phyloP scores from a whole-genome alignment of 2,797 vertebrate species.

The Hypotaenidia philippensis region DNA sequence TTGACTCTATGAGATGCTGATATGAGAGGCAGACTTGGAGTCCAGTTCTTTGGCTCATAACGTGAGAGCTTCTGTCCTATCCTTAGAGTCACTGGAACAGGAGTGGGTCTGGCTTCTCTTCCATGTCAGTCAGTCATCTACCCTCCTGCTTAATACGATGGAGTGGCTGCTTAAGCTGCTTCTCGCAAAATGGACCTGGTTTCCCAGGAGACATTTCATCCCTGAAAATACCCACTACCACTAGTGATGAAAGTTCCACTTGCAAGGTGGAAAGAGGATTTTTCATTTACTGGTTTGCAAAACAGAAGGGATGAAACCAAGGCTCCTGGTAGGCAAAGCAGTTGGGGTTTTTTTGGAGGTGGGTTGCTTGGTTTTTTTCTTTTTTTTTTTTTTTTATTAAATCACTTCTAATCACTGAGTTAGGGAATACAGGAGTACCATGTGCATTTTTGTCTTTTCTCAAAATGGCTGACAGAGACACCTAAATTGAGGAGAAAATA shows the following conservation, averaged over 20 bases:
- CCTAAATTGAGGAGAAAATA: not conserved
- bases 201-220: not conserved
- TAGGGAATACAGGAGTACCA: not conserved
- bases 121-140: not conserved
- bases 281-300: not conserved
- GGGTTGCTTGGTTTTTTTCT: no score
- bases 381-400: not conserved
- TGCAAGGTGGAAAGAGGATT: not conserved
- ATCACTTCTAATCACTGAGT: not conserved
- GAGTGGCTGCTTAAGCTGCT: not conserved
- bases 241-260: not conserved
- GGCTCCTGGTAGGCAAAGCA: not conserved
- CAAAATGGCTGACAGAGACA: not conserved
- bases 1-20: not conserved
- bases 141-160: not conserved
- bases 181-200: not conserved
- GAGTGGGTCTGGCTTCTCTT: not conserved
- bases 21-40: not conserved
- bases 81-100: not conserved
- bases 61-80: not conserved
- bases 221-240: not conserved
- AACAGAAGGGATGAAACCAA: not conserved
- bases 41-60: not conserved
- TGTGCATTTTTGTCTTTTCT: not conserved
- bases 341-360: not conserved